Evolutionary conservation across 2,113 vertebrate genomes (phyloP).

Genomic region (Nyctereutes procyonoides): DNA sequence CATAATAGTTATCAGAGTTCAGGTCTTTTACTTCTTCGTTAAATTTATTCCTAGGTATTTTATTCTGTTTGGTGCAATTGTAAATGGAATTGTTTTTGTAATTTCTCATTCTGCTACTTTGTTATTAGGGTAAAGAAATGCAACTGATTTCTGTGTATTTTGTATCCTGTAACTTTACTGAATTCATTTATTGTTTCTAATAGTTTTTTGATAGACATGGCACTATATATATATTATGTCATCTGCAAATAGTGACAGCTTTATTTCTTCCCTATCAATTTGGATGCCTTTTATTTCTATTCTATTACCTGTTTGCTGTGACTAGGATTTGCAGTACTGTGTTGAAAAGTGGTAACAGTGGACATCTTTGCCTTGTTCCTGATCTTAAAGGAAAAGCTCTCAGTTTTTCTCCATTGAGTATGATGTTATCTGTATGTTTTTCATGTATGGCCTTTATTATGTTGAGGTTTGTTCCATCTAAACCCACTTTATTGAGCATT

Average conservation of each 20-base stretch:
- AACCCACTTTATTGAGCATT: background rate
- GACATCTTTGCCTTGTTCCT: background rate
- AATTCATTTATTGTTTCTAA: background rate
- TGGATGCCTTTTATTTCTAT: background rate
- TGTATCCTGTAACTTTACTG: background rate
- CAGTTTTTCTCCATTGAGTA: background rate
- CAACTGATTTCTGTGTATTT: background rate
- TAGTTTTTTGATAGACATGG: background rate
- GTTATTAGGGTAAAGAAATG: background rate
- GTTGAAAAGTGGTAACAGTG: background rate
- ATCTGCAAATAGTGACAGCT: background rate
- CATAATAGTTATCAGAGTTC: background rate
- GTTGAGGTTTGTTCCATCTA: background rate
- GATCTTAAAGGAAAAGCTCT: background rate
- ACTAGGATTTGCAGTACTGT: background rate
- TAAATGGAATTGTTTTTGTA: background rate
- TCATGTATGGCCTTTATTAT: background rate
- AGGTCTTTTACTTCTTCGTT: background rate
- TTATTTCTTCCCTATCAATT: background rate
- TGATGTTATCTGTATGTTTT: background rate
- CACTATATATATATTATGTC: background rate
- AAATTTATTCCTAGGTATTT: background rate
- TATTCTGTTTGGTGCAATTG: background rate
- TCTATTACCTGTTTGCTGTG: background rate
- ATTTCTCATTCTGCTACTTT: background rate